Evolutionary conservation across 2,113 vertebrate species (phyloP), one percentile per base, ranked within the genome.

Genomic region (Hemicordylus capensis): DNA sequence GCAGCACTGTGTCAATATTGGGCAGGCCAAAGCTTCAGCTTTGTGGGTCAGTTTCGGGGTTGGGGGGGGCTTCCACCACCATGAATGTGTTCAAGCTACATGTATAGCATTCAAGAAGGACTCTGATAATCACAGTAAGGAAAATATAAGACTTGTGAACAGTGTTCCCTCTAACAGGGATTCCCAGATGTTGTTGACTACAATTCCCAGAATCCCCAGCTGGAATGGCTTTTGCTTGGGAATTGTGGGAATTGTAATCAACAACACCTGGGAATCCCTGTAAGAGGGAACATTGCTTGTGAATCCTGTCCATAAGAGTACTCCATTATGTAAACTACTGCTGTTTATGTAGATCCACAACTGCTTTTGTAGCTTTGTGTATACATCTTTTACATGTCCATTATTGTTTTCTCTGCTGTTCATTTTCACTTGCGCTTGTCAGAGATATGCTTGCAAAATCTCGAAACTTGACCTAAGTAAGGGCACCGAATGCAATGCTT

Each of bases 381-480:
- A 84, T 85, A 19, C 66, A 7, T 1, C 10, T 46, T 51, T 87
- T 82, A 44, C 11, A 1, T 90, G 85, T 28, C 20, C 0, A 58
- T 2, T 48, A 6, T 83, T 76, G 44, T 20, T 84, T 54, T 81
- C 77, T 73, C 22, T 84, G 31, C 2, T 1, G 0, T 90, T 92
- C 66, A 44, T 0, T 91, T 84, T 88, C 19, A 70, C 46, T 82
- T 34, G 84, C 12, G 1, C 51, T 83, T 39, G 26, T 85, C 44
- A 73, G 42, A 56, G 42, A 56, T 56, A 66, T 10, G 39, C 54
- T 42, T 81, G 54, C 59, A 85, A 87, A 81, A 84, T 87, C 87
- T 37, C 72, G 85, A 90, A 63, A 58, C 26, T 89, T 64, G 88
- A 85, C 24, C 75, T 72, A 67, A 64, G 48, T 85, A 74, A 87